Evolutionary conservation across 2,797 vertebrate species (phyloP), one percentile per base, ranked within the genome.

Genomic region (Eurystomus glaucurus): DNA sequence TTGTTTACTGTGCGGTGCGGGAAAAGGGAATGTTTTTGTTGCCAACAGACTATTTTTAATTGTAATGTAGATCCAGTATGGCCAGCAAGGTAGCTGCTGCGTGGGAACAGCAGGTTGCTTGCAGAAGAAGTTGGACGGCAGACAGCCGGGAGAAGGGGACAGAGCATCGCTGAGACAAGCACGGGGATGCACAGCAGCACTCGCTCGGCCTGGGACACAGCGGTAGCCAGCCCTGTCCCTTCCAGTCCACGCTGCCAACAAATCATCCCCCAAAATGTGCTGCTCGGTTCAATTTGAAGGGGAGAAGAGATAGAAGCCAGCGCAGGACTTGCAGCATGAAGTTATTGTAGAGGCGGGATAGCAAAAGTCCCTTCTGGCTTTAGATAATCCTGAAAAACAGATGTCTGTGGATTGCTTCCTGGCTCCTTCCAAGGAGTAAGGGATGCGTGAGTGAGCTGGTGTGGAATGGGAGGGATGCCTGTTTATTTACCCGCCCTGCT

Each of bases 31-130:
- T 3, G 31, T 9, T 74, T 85, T 37, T 76, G 93, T 46, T 90
- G 96, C 94, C 94, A 96, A 88, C 68, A 52, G 82, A 31, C 92
- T 97, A 92, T 97, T 97, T 96, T 96, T 95, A 96, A 72, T 79
- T 31, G 35, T 87, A 35, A 93, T 60, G 85, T 28, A 76, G 83
- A 92, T 93, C 69, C 93, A 84, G 70, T 5, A 41, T 29, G 92
- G 88, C 48, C 92, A 62, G 84, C 11, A 3, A 87, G 37, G 82
- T 35, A 58, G 45, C 69, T 25, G 72, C 82, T 16, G 80, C 1
- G 22, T 82, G 77, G 77, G 90, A 90, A 60, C 0, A 48, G 62
- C 90, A 50, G 80, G 80, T 25, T 58, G 28, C 6, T 35, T 21
- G 62, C n/a, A 50, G 85, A 9, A 26, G 6, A 12, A 29, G 7